Evolutionary conservation across 2,113 vertebrate genomes (phyloP).

Genomic region (Cricetomys ansorgei): DNA sequence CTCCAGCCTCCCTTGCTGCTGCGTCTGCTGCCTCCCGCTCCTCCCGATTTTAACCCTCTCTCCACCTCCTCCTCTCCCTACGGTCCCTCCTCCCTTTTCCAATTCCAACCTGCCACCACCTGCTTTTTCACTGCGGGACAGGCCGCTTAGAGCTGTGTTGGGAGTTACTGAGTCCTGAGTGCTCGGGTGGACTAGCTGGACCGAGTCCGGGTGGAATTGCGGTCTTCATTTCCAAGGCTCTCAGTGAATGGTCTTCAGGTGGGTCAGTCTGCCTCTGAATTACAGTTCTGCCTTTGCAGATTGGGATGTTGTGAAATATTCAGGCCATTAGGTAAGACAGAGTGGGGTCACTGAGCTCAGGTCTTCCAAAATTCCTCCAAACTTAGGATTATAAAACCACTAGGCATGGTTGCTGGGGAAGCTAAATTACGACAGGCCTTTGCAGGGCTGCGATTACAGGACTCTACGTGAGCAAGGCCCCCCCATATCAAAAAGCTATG

Average conservation of each 20-base stretch:
- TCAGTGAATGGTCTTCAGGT: not conserved
- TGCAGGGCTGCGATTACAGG: not conserved
- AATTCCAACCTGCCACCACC: not conserved
- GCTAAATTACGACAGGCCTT: not conserved
- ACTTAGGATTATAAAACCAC: not conserved
- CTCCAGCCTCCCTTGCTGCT: too few species aligned
- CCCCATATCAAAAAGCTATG: not conserved
- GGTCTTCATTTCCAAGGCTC: not conserved
- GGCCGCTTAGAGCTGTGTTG: fast-evolving
- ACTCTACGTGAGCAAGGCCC: not conserved
- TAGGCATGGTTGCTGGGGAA: not conserved
- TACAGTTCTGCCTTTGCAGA: not conserved
- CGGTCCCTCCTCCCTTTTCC: too few species aligned
- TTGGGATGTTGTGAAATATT: not conserved
- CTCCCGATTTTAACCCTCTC: not conserved
- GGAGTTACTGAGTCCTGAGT: fast-evolving
- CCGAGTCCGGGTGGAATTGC: not conserved
- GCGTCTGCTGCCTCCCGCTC: not conserved
- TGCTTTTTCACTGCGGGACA: too few species aligned
- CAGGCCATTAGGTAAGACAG: not conserved
- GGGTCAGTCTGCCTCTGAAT: not conserved
- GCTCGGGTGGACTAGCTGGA: too few species aligned
- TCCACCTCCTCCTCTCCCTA: not conserved
- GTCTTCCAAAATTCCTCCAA: not conserved
- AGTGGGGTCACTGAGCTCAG: not conserved